Base-by-base conservation (phyloP, 2,797 vertebrate genomes). In the Menidia menidia region DNA sequence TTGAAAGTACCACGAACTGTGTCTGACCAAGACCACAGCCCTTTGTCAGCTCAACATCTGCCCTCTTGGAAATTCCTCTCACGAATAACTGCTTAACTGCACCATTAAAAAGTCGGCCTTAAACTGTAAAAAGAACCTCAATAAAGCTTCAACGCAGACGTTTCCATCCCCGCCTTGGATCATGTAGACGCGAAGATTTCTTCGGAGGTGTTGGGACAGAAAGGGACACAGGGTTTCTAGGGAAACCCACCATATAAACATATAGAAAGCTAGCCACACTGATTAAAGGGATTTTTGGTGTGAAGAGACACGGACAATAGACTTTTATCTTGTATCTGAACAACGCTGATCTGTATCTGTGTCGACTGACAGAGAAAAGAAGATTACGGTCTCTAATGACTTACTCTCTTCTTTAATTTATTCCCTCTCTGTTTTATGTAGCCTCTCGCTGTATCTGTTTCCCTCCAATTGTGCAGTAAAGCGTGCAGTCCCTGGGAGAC, bases 41-140 rank as follows among this genome's bases (percentile, higher is more conserved):
- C 64, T 61, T 71, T 80, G 80, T 79, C 78, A 58, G 78, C 74
- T 85, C 61, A 73, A 58, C 65, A 68, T 55, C 63, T 60, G 67
- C 69, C 85, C 71, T 85, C 82, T 78, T 91, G 88, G 88, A 91
- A 91, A 90, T 71, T 87, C 62, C 83, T 66, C 64, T 87, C 78
- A 81, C 81, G 35, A 39, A 82, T 84, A 86, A 80, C 71, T 7
- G 51, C 86, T 86, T 81, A 78, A 88, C 77, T 71, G 61, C 66
- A 62, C 77, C 65, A 55, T 87, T 87, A 90, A 85, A 81, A 77
- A 70, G 25, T 60, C 56, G 60, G 52, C 69, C 52, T 68, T 64
- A 55, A 63, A 70, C 67, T 61, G 43, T 77, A 60, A 87, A 25
- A 87, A 83, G 2, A 85, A 11, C 57, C 69, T 77, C 73, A 82